A percentile compares a stretch with the other conserved stretches of the same genome.
Evolutionary conservation across 2,797 vertebrate species (phyloP).

Genomic region (Schizothorax lantsangensis): DNA sequence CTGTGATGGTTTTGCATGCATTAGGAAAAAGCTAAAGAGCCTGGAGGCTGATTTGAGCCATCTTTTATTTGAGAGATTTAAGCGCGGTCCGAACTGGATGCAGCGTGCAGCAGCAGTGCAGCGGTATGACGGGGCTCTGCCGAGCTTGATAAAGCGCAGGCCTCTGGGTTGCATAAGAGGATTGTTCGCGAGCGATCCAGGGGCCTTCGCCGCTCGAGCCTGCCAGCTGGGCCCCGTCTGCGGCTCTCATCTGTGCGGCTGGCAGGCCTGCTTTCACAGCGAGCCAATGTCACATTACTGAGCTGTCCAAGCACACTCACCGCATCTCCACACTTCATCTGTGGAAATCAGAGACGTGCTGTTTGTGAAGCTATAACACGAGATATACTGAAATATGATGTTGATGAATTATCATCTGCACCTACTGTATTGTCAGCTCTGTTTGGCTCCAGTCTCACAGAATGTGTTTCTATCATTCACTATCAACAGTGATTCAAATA

Average conservation of each 20-base stretch:
- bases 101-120: constrained; percentile 61
- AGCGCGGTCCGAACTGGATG: constrained; percentile 63
- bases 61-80: constrained; percentile 57
- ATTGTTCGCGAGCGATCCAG: constrained; percentile 69
- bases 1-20: constrained; percentile 51
- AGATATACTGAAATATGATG: not conserved
- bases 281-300: constrained; percentile 66
- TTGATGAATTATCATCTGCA: not conserved
- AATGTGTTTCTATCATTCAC: not conserved
- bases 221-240: constrained; percentile 69
- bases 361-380: not conserved
- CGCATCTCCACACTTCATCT: constrained; percentile 21
- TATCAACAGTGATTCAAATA: not conserved
- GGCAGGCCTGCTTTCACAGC: constrained; percentile 65
- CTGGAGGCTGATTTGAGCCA: constrained; percentile 53
- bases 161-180: constrained; percentile 71
- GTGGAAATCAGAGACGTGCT: not conserved
- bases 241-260: constrained; percentile 61
- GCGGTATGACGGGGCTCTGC: constrained; percentile 67
- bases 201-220: constrained; percentile 64
- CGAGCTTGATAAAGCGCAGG: constrained; percentile 67
- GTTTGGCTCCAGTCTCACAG: not conserved
- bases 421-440: not conserved
- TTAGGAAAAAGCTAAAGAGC: constrained; percentile 46
- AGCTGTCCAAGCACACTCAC: constrained; percentile 42